Evolutionary conservation across 2,888 invertebrate species (phyloP), one percentile per base, ranked within the genome.

Genomic region (Cosmia trapezina): DNA sequence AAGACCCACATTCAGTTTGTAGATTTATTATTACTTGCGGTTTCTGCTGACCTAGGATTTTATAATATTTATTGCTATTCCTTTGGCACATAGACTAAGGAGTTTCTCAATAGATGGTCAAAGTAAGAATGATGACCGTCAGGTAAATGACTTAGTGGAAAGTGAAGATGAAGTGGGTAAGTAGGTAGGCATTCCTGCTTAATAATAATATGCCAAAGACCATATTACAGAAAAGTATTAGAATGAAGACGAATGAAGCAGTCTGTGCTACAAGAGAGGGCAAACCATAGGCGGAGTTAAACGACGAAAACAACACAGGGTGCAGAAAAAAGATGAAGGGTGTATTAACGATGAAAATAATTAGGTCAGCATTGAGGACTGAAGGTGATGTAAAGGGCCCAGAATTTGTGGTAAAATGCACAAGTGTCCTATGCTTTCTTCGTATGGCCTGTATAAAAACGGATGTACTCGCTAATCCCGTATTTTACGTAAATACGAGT

Each of bases 1-100:
- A 76, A 75, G 45, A 59, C 75, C 75, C 70, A 28, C n/a, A 11
- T 19, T 28, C 61, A 69, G 37, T 57, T 69, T 68, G 5, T 22
- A 45, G 12, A 56, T 22, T 22, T 69, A 17, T 9, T 53, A 17
- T 47, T 14, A 19, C 2, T 28, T 65, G 73, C 7, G 33, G 68
- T 49, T 62, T 43, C 5, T 17, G 12, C 19, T 62, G 37, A 75
- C 75, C 69, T 51, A 33, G 28, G 51, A 33, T 51, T 47, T 28
- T 12, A 62, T 62, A 8, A 64, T 14, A n/a, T 54, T 33, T 43
- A 61, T 61, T 60, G 33, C 45, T 74, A 68, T 37, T 49, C 12
- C 11, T 69, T 28, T 56, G 45, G 45, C 69, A 45, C 11, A 33
- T 57, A 61, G 17, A 45, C 37, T 3, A n/a, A 33, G 6, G 9